Percentiles rank a stretch among this genome's conserved stretches.
Conservation (phyloP, 2,113 vertebrate genomes). For the Colossoma macropomum region DNA sequence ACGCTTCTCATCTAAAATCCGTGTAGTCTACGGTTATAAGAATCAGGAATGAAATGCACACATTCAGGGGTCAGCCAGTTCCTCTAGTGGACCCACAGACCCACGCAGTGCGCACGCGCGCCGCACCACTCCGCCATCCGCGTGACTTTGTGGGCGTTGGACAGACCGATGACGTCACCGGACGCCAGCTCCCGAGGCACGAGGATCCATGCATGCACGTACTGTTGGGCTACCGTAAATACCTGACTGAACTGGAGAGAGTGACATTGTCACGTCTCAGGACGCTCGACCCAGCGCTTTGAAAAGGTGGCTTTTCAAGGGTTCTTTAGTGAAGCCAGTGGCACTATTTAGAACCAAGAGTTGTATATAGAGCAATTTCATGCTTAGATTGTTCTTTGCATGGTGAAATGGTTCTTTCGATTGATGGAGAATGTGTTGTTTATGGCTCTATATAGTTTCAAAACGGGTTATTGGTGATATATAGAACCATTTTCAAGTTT, state of each 20-base stretch:
- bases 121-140: constrained; percentile 64
- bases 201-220: constrained; percentile 69
- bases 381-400: too few relatives aligned
- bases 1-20: not conserved
- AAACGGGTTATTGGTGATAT: too few relatives aligned
- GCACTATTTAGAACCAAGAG: too few relatives aligned
- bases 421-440: too few relatives aligned
- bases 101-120: constrained; percentile 34
- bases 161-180: constrained; percentile 62
- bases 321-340: too few relatives aligned
- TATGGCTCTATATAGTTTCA: too few relatives aligned
- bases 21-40: not conserved
- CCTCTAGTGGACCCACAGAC: not conserved
- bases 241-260: not conserved
- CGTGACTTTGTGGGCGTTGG: constrained; percentile 63
- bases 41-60: not conserved
- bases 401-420: too few relatives aligned
- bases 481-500: too few relatives aligned
- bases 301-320: too few relatives aligned
- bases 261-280: too few relatives aligned
- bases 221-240: constrained; percentile 58
- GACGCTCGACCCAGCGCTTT: too few relatives aligned
- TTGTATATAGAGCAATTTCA: too few relatives aligned
- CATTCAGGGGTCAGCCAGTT: not conserved
- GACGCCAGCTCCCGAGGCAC: constrained; percentile 58